Percentiles rank a stretch among this genome's conserved stretches.
phyloP scores from a whole-genome alignment of 2,797 vertebrate genomes.

The Chelidonichthys spinosus region DNA sequence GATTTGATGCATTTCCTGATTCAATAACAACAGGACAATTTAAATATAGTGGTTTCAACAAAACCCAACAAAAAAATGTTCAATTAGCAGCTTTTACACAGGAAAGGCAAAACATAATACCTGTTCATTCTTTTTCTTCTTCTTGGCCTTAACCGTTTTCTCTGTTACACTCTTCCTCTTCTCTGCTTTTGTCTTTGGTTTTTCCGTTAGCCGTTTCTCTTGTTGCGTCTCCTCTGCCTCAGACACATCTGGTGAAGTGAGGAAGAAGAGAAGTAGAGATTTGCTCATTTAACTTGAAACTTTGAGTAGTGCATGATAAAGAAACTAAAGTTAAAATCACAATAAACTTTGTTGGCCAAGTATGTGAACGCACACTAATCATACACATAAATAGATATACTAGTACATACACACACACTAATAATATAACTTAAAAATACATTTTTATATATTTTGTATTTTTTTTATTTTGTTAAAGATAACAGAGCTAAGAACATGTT shows the following conservation, averaged over 20 bases:
- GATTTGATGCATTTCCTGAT: not conserved
- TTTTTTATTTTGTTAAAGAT: not conserved
- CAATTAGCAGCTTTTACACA: not conserved
- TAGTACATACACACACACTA: too few species aligned
- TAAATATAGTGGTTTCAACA: not conserved
- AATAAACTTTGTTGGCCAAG: not conserved
- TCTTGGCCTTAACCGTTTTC: constrained; percentile 63
- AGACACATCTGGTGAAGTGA: constrained; percentile 50
- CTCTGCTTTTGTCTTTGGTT: constrained; percentile 56
- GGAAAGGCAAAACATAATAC: constrained; percentile 41
- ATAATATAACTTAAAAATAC: too few species aligned
- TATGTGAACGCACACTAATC: not conserved
- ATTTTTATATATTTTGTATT: too few species aligned
- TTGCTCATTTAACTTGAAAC: constrained; percentile 22
- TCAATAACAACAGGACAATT: not conserved
- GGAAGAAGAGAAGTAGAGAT: not conserved
- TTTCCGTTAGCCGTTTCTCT: constrained; percentile 33
- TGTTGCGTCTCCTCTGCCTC: constrained; percentile 57
- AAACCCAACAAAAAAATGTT: not conserved
- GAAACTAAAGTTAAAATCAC: not conserved
- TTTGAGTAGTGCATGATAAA: not conserved
- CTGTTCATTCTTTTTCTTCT: constrained; percentile 73
- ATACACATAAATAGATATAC: not conserved
- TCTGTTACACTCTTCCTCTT: constrained; percentile 74
- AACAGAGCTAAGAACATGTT: constrained; percentile 2